Percentiles rank a stretch among this genome's conserved stretches.
Evolutionary conservation across 2,888 invertebrate genomes (phyloP).

Genomic region (Julus scandinavius): DNA sequence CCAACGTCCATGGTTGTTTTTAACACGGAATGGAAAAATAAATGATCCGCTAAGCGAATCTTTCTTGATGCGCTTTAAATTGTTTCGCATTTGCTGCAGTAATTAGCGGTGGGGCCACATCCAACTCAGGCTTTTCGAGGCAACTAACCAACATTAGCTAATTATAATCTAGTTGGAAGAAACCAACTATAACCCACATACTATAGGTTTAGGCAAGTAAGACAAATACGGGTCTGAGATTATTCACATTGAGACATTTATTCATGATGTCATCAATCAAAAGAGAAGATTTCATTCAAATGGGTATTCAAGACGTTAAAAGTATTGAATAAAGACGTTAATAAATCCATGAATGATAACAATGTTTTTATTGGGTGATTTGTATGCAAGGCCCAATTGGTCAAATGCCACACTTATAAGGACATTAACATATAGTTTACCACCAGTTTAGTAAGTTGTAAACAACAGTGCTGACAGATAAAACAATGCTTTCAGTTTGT

Average conservation of each 20-base stretch:
- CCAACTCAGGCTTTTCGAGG: background rate
- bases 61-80: background rate
- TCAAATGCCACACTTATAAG: too few species aligned
- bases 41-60: background rate
- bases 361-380: too few species aligned
- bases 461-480: too few species aligned
- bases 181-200: slow-evolving; percentile 14
- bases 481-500: too few species aligned
- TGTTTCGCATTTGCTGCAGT: slow-evolving; percentile 44
- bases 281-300: background rate
- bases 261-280: background rate
- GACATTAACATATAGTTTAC: too few species aligned
- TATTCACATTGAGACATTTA: background rate
- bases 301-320: too few species aligned
- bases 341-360: too few species aligned
- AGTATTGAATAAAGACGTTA: too few species aligned
- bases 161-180: background rate
- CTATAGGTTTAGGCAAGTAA: too few species aligned
- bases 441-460: too few species aligned
- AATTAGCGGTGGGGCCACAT: slow-evolving; percentile 34
- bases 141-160: slow-evolving; percentile 30
- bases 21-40: slow-evolving; percentile 5
- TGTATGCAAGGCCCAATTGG: too few species aligned
- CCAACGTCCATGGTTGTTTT: background rate
- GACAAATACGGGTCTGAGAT: background rate